Conservation (phyloP, 1,140 invertebrate genomes). For the Oscheius sp. region DNA sequence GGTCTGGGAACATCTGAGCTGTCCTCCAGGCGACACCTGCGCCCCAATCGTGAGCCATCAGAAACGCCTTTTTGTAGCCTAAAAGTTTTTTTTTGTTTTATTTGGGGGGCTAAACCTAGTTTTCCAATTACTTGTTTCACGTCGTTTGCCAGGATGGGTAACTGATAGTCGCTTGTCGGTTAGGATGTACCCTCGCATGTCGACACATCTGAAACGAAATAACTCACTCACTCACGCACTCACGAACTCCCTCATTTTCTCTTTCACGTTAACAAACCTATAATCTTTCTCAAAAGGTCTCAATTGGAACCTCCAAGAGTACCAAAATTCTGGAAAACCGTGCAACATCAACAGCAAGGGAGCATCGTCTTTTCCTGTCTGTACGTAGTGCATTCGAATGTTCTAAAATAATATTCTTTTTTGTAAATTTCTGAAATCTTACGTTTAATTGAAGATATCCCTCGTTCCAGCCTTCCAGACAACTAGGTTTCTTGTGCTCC, state of each 20-base stretch:
- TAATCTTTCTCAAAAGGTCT: conserved; percentile 56
- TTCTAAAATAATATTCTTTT: conserved; percentile 33
- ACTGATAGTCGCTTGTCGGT: conserved; percentile 76
- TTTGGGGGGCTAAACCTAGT: conserved; percentile 64
- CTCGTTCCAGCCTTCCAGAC: conserved; percentile 34
- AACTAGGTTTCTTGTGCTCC: conserved; percentile 30
- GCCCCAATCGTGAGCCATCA: conserved; percentile 80
- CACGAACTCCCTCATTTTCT: too few relatives aligned
- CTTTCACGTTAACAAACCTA: too few relatives aligned
- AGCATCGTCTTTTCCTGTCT: conserved; percentile 58
- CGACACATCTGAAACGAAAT: conserved; percentile 69
- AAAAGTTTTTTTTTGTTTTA: neutral
- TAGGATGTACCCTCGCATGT: conserved; percentile 78
- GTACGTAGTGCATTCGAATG: conserved; percentile 62
- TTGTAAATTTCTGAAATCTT: too few relatives aligned
- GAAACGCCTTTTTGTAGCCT: conserved; percentile 60
- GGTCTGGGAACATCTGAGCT: conserved; percentile 68
- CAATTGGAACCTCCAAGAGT: conserved; percentile 64
- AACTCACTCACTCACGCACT: too few relatives aligned
- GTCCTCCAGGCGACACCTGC: conserved; percentile 72
- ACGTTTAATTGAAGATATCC: conserved; percentile 9
- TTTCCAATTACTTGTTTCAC: conserved; percentile 71
- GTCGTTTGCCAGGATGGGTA: conserved; percentile 70
- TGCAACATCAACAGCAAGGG: conserved; percentile 64
- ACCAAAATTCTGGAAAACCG: conserved; percentile 66